phyloP scores from a whole-genome alignment of 2,888 invertebrate genomes.

The Hedya salicella region DNA sequence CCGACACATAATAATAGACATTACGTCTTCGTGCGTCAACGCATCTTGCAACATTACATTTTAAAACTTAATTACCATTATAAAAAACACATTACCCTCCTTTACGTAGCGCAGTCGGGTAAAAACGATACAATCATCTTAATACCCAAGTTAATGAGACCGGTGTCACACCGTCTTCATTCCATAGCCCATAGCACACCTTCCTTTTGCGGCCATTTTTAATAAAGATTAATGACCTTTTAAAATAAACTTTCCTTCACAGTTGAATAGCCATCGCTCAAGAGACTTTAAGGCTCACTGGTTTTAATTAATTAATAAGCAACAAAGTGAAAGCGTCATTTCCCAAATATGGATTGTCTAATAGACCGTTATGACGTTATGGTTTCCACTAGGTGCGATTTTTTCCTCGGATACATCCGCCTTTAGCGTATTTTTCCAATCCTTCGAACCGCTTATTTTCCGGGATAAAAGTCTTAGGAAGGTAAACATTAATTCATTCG shows the following conservation, averaged over 20 bases:
- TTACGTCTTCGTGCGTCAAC: too few species aligned
- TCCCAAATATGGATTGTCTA: neutral
- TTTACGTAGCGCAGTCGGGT: too few species aligned
- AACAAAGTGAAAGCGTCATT: constrained; percentile 16
- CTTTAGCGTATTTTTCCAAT: neutral
- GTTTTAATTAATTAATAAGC: constrained; percentile 21
- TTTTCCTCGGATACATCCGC: too few species aligned
- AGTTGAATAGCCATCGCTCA: constrained; percentile 2
- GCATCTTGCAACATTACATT: too few species aligned
- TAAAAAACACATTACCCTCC: too few species aligned
- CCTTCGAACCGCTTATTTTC: too few species aligned
- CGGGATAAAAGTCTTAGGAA: too few species aligned
- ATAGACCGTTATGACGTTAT: neutral
- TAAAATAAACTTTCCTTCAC: constrained; percentile 11
- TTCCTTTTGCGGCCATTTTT: neutral
- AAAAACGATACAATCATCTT: too few species aligned
- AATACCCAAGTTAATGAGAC: neutral
- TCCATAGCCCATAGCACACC: neutral
- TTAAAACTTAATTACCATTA: too few species aligned
- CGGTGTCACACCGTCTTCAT: neutral
- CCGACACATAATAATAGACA: too few species aligned
- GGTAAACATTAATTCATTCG: too few species aligned
- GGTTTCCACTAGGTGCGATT: neutral
- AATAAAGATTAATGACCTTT: constrained; percentile 16
- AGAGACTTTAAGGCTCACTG: constrained; percentile 15